Conservation (phyloP, 2,113 vertebrate genomes). For the Perca schrenkii region DNA sequence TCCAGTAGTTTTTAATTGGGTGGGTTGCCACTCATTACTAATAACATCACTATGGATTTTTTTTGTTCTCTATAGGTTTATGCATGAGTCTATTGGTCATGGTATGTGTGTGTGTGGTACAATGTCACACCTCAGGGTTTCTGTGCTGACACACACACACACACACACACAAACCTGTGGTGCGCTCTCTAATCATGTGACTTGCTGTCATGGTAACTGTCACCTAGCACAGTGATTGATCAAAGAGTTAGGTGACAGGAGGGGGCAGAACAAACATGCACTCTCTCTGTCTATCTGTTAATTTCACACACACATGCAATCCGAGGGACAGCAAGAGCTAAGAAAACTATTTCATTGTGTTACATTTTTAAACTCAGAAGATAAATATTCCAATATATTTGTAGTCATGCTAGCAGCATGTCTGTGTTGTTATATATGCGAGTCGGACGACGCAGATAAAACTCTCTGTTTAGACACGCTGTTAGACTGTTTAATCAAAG, state of each 20-base stretch:
- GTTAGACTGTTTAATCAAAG: too few relatives aligned
- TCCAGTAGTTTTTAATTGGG: conserved; percentile 67
- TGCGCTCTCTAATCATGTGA: conserved; percentile 61
- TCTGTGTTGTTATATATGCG: too few relatives aligned
- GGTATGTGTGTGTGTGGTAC: background rate
- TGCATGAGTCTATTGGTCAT: background rate
- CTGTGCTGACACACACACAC: conserved; percentile 29
- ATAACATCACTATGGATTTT: conserved; percentile 65
- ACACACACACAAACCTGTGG: conserved; percentile 56
- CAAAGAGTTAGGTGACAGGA: conserved; percentile 55
- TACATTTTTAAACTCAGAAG: background rate
- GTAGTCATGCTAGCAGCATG: background rate
- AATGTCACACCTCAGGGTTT: too few relatives aligned
- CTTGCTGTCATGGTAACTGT: conserved; percentile 72
- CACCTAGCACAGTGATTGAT: conserved; percentile 60
- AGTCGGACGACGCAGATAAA: too few relatives aligned
- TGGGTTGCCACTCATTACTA: conserved; percentile 51
- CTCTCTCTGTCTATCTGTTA: background rate
- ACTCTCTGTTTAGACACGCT: too few relatives aligned
- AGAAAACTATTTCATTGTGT: conserved; percentile 8
- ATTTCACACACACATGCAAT: conserved; percentile 6
- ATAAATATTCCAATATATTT: background rate
- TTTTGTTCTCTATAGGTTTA: conserved; percentile 8
- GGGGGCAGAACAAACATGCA: conserved; percentile 22
- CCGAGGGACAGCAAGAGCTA: background rate